Conservation (phyloP, 1,140 invertebrate species). For the Drosophila mojavensis region DNA sequence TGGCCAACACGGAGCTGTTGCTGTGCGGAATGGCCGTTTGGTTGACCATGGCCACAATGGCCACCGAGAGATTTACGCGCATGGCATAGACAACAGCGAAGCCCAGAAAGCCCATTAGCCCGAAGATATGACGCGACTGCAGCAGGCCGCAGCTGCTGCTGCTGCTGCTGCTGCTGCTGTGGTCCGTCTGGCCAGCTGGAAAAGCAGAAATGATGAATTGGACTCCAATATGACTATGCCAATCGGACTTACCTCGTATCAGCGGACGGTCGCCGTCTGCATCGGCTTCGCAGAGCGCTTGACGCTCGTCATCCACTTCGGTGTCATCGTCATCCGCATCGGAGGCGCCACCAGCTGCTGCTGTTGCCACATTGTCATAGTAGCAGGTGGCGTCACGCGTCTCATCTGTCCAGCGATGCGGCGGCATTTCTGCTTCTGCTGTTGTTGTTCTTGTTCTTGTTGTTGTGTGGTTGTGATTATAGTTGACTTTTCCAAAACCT, state of each 20-base stretch:
- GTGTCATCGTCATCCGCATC: slow-evolving; percentile 59
- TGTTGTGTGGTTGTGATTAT: not conserved
- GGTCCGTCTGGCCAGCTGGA: not conserved
- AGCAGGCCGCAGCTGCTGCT: slow-evolving; percentile 35
- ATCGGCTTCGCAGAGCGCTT: slow-evolving; percentile 58
- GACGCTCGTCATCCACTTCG: slow-evolving; percentile 62
- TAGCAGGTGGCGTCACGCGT: slow-evolving; percentile 69
- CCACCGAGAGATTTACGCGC: slow-evolving; percentile 96
- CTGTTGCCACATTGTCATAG: slow-evolving; percentile 40
- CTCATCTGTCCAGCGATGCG: slow-evolving; percentile 71
- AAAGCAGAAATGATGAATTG: not conserved
- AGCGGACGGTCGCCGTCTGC: slow-evolving; percentile 57
- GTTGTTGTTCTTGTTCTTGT: no score
- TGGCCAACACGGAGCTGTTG: slow-evolving; percentile 84
- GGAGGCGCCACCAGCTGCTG: slow-evolving; percentile 31
- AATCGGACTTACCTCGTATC: slow-evolving; percentile 33
- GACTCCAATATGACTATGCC: no score
- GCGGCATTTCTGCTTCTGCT: slow-evolving; percentile 42
- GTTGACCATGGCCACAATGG: slow-evolving; percentile 97
- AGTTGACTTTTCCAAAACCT: not conserved
- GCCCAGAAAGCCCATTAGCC: slow-evolving; percentile 91
- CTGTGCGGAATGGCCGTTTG: slow-evolving; percentile 87
- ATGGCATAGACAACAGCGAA: slow-evolving; percentile 95
- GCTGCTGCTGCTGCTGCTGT: not conserved
- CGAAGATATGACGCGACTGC: slow-evolving; percentile 90